These are phyloP conservation scores for Syngnathoides biaculeatus DNA, from an alignment of 2,113 vertebrate species.

Conservation along the genomic window DNA sequence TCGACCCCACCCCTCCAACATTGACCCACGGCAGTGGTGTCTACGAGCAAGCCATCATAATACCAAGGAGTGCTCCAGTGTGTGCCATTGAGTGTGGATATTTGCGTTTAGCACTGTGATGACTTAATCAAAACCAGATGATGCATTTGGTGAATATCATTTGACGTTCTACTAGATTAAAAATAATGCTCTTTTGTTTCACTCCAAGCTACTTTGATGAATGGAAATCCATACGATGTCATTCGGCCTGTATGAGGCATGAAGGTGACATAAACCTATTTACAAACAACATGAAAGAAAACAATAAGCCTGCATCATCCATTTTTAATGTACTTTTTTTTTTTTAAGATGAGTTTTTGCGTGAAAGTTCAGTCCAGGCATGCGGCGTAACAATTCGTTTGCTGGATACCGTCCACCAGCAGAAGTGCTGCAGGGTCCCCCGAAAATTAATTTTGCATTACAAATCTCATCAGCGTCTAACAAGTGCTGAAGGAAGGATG, in stretches of 20 bases:
- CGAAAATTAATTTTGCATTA: conserved; percentile 48
- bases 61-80: too few species aligned
- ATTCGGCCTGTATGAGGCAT: neutral
- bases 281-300: neutral
- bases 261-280: neutral
- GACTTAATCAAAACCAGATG: too few species aligned
- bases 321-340: neutral
- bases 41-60: too few species aligned
- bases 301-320: neutral
- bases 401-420: too few species aligned
- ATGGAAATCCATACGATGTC: neutral
- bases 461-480: conserved; percentile 52
- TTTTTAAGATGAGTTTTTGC: neutral
- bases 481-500: conserved; percentile 29
- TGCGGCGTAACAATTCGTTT: conserved; percentile 5
- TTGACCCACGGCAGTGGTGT: too few species aligned
- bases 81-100: too few species aligned
- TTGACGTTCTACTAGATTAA: too few species aligned
- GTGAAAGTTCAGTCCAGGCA: neutral
- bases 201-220: too few species aligned
- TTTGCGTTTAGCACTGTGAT: too few species aligned
- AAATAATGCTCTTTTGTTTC: neutral
- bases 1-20: too few species aligned
- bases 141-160: too few species aligned
- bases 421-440: conserved; percentile 22